Evolutionary conservation across 2,113 vertebrate species (phyloP).

Genomic region (Sus scrofa): DNA sequence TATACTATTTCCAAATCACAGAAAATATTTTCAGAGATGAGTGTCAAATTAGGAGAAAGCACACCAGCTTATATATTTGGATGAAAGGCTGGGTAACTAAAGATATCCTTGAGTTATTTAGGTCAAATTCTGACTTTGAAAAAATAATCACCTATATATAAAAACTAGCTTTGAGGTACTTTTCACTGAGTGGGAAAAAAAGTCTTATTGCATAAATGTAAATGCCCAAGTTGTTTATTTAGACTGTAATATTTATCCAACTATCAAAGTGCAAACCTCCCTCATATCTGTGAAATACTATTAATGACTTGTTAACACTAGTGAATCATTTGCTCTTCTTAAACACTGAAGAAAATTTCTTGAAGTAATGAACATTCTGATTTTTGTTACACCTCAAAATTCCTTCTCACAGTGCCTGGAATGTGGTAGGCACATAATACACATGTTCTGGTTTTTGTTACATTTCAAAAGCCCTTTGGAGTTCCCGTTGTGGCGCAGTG

Average conservation of each 20-base stretch:
- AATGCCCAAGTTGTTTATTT: not conserved
- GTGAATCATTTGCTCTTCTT: conserved; percentile 36
- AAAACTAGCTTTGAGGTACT: conserved; percentile 18
- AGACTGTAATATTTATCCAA: not conserved
- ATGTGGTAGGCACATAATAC: not conserved
- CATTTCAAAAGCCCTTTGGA: no score
- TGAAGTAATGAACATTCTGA: conserved; percentile 12
- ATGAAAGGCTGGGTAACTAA: conserved; percentile 14
- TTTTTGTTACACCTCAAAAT: not conserved
- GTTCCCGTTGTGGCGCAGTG: no score
- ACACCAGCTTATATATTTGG: not conserved
- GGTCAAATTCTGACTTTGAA: conserved; percentile 40
- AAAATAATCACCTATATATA: not conserved
- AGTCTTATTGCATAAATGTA: conserved; percentile 13
- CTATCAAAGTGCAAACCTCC: conserved; percentile 33
- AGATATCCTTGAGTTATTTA: not conserved
- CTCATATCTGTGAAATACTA: not conserved
- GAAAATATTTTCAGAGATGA: not conserved
- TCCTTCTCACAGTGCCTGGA: not conserved
- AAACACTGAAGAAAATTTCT: conserved; percentile 31
- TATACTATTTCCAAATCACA: not conserved
- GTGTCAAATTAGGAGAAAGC: not conserved
- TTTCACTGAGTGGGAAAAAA: not conserved
- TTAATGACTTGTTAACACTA: conserved; percentile 14
- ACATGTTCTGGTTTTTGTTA: not conserved